Base-by-base conservation (phyloP, 2,888 invertebrate genomes). In the Hemicrepidius hirtus region DNA sequence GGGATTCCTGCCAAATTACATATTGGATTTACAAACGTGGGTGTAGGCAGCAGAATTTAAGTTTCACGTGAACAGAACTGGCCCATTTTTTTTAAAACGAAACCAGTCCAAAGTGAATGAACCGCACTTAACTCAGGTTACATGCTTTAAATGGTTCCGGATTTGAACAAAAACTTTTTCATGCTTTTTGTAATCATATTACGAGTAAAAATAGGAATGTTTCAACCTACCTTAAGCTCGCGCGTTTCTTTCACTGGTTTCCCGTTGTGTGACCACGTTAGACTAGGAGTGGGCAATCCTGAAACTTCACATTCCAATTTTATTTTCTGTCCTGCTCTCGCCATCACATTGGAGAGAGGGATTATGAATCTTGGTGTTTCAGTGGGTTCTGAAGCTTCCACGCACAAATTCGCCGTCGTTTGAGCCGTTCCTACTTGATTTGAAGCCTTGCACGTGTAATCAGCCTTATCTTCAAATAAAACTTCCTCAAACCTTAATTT, bases 401-500 rank as follows among this genome's bases (percentile, higher is more conserved):
- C 92, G 77, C 88, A 86, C 50, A 94, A 85, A 74, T 88, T 89
- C 3, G 92, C 91, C 10, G 90, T 90, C 67, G 91, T 91, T 68
- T 91, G 90, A 12, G 91, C 91, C 60, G 90, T 88, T 55, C 94
- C 94, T 13, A 91, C 85, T 71, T 90, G 89, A 86, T 94, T 94
- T 0, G 88, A 87, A 7, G 94, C 94, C 80, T 90, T 91, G 82
- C 93, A 93, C 0, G 90, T 90, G 81, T 93, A 94, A 55, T 90
- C 89, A 0, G 92, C 94, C 76, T 91, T 90, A 83, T 95, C 94
- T 65, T 91, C 91, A 49, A 90, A 82, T 69, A 88, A 88, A 2
- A 93, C 88, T 82, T 92, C 91, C 62, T 94, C 92, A 77, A 95
- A 92, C 78, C 90, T 91, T 69, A 96, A 84, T 28, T 91, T 88